Conservation (phyloP, 2,113 vertebrate genomes). For the Pithys albifrons region DNA sequence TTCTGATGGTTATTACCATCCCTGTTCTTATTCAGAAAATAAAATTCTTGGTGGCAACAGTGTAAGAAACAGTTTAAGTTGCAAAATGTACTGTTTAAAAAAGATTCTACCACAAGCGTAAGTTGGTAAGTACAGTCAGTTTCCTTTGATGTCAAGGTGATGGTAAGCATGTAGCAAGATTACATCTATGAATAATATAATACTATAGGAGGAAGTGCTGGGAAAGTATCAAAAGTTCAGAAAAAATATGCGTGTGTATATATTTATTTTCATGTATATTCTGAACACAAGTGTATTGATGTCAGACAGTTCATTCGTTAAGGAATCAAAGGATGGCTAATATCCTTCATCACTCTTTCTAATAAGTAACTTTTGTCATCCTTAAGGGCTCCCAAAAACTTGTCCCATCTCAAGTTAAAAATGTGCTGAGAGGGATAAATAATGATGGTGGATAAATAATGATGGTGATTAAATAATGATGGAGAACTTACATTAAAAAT, state of each 20-base stretch:
- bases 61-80: not conserved
- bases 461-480: not conserved
- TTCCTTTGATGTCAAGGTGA: not conserved
- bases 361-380: not conserved
- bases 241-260: not conserved
- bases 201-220: not conserved
- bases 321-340: not conserved
- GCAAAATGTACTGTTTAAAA: not conserved
- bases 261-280: not conserved
- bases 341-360: not conserved
- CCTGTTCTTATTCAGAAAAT: not conserved
- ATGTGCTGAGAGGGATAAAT: not conserved
- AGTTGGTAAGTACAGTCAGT: not conserved
- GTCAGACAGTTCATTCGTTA: not conserved
- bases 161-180: not conserved
- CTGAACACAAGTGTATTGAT: not conserved
- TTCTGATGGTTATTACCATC: not conserved
- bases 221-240: not conserved
- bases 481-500: not conserved
- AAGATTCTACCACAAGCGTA: not conserved
- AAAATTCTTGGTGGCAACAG: not conserved
- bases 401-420: not conserved
- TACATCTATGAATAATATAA: not conserved
- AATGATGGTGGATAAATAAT: not conserved
- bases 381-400: not conserved